phyloP scores from a whole-genome alignment of 2,113 vertebrate species.

The Alligator sinensis region DNA sequence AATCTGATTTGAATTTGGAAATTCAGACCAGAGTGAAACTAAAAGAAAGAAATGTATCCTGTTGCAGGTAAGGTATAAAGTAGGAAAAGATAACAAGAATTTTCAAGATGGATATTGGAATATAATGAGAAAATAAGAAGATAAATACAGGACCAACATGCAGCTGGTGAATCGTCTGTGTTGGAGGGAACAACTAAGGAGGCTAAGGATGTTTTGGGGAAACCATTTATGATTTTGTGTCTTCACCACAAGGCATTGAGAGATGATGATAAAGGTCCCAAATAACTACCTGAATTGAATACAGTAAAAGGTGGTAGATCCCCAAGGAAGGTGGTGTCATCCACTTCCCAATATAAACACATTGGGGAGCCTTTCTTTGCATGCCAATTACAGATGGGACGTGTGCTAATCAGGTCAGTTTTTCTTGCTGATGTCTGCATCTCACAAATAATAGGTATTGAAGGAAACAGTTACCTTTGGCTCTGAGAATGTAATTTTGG shows the following conservation, averaged over 20 bases:
- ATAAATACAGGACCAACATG: no score
- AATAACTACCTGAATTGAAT: neutral
- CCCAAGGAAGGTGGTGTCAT: no score
- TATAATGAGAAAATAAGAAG: neutral
- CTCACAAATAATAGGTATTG: neutral
- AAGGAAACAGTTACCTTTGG: neutral
- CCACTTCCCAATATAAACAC: neutral
- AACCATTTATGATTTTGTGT: neutral
- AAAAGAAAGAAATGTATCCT: neutral
- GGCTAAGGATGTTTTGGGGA: neutral
- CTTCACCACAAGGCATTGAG: neutral
- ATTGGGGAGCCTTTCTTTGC: neutral
- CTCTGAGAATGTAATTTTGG: neutral
- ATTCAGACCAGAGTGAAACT: neutral
- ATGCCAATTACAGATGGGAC: neutral
- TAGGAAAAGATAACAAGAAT: neutral
- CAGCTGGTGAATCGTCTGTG: neutral
- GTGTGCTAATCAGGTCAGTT: neutral
- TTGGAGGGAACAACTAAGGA: neutral
- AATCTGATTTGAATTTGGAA: neutral
- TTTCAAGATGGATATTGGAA: neutral
- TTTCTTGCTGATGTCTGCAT: neutral
- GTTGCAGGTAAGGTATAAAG: neutral
- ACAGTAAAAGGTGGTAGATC: neutral
- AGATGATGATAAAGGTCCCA: neutral